Percentiles rank a stretch among this genome's conserved stretches.
These are phyloP conservation scores for Xiphophorus birchmanni DNA, from an alignment of 2,797 vertebrate genomes.

Conservation along the genomic window DNA sequence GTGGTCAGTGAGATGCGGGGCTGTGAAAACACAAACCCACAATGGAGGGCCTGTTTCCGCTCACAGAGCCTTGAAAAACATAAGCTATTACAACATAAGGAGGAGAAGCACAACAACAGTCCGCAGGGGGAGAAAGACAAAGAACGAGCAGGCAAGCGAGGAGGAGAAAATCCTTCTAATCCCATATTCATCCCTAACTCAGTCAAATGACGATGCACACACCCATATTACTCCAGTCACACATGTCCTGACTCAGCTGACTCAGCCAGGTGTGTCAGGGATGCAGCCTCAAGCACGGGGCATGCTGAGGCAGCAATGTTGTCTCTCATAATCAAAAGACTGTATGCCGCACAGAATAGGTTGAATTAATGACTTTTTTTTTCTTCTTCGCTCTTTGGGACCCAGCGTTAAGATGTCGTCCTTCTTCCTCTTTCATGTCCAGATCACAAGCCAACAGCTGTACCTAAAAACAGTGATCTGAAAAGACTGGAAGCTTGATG, in stretches of 20 bases:
- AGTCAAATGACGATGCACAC: conserved; percentile 36
- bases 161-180: conserved; percentile 28
- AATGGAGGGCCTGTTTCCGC: conserved; percentile 34
- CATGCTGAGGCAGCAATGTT: conserved; percentile 59
- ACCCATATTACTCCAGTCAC: conserved; percentile 37
- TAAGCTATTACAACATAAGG: conserved; percentile 23
- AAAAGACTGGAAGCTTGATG: conserved; percentile 50
- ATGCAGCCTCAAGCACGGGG: conserved; percentile 41
- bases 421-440: conserved; percentile 53
- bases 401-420: conserved; percentile 32
- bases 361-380: conserved; percentile 30
- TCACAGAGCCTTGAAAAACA: conserved; percentile 33
- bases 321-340: conserved; percentile 47
- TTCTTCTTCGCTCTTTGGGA: conserved; percentile 13
- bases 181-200: conserved; percentile 20
- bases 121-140: conserved; percentile 3
- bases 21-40: conserved; percentile 47
- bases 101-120: conserved; percentile 26
- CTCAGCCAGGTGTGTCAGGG: conserved; percentile 69
- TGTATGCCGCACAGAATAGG: conserved; percentile 24
- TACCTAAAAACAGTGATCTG: conserved; percentile 64
- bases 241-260: conserved; percentile 61
- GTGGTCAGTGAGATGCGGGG: conserved; percentile 30
- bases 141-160: conserved; percentile 17
- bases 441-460: conserved; percentile 50